phyloP scores from a whole-genome alignment of 2,113 vertebrate species.

The Rynchops niger region DNA sequence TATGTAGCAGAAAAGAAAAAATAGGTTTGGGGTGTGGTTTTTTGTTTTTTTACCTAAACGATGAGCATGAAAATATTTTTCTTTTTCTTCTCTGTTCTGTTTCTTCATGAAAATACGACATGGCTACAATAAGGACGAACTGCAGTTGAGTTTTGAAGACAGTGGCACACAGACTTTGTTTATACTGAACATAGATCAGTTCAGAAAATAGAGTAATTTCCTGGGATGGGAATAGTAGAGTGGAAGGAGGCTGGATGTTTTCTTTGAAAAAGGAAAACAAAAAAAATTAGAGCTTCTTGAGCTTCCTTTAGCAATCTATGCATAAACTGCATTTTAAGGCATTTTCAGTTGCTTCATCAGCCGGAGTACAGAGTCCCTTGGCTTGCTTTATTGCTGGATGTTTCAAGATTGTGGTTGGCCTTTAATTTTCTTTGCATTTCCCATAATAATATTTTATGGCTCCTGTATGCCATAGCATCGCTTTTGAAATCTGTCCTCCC shows the following conservation, averaged over 20 bases:
- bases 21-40: rapidly evolving
- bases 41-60: background rate
- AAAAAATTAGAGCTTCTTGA: background rate
- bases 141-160: background rate
- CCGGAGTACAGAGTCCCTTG: background rate
- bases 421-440: background rate
- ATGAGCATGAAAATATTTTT: background rate
- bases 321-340: background rate
- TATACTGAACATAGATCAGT: background rate
- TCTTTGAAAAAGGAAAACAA: background rate
- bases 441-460: background rate
- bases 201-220: background rate
- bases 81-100: background rate
- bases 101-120: background rate
- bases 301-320: background rate
- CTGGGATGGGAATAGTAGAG: background rate
- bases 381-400: background rate
- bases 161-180: background rate
- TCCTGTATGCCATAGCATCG: background rate
- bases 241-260: background rate
- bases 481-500: background rate
- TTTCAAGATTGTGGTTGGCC: background rate
- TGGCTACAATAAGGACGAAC: background rate
- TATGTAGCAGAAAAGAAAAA: background rate
- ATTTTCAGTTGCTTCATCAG: background rate